Evolutionary conservation across 2,797 vertebrate genomes (phyloP).

Genomic region (Poecilia wingei): DNA sequence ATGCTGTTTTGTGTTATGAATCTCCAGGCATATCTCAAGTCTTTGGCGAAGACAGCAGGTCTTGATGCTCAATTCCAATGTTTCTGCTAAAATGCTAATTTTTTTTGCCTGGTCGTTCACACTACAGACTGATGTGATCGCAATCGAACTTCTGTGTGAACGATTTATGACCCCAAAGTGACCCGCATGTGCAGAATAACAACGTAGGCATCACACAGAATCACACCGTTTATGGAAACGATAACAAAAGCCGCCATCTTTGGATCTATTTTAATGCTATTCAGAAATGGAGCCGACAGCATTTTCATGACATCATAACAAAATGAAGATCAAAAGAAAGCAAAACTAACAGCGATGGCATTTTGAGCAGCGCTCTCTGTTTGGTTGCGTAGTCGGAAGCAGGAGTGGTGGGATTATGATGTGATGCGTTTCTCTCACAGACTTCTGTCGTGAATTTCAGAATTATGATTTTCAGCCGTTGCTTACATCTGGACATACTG

Average conservation of each 20-base stretch:
- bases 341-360: too few species aligned
- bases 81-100: too few species aligned
- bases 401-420: neutral
- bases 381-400: neutral
- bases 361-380: neutral
- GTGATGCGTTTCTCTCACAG: neutral
- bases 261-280: too few species aligned
- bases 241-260: too few species aligned
- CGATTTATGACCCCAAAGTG: too few species aligned
- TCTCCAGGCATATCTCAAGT: neutral
- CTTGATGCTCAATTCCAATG: too few species aligned
- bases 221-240: too few species aligned
- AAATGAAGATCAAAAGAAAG: neutral
- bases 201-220: too few species aligned
- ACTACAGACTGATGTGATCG: too few species aligned
- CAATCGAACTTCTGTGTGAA: too few species aligned
- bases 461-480: neutral
- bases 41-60: neutral
- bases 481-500: neutral
- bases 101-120: too few species aligned
- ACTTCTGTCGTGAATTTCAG: neutral
- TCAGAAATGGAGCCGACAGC: neutral
- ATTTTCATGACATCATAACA: neutral
- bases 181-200: too few species aligned
- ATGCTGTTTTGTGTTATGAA: neutral